A percentile compares a stretch with the other conserved stretches of the same genome.
These are phyloP conservation scores for Spatulosminthurus flaviceps DNA, from an alignment of 2,888 invertebrate species.

Conservation along the genomic window DNA sequence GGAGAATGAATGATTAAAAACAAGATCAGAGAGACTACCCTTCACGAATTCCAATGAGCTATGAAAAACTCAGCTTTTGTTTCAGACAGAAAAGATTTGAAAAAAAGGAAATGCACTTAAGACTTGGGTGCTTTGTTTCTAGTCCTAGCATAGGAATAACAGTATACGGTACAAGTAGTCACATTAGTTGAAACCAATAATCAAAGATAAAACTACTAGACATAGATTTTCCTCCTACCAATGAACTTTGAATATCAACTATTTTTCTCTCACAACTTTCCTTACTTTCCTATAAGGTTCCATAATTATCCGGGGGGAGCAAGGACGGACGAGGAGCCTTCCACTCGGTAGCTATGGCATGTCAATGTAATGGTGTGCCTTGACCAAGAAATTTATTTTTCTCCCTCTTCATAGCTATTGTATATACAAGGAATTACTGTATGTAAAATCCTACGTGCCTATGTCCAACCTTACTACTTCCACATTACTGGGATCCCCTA, in stretches of 20 bases:
- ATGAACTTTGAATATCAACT: constrained; percentile 21
- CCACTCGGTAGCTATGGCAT: too few relatives aligned
- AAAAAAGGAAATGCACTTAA: constrained; percentile 25
- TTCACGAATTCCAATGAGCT: constrained; percentile 45
- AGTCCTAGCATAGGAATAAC: not conserved
- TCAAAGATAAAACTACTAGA: constrained; percentile 8
- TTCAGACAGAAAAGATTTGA: not conserved
- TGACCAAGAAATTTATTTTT: too few relatives aligned
- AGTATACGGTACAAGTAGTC: not conserved
- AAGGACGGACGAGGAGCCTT: too few relatives aligned
- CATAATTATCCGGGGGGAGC: too few relatives aligned
- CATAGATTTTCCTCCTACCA: not conserved
- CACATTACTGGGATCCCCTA: constrained; percentile 12
- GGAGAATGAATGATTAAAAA: constrained; percentile 41
- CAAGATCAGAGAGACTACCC: constrained; percentile 24
- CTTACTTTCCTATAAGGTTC: not conserved
- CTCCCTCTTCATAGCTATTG: too few relatives aligned
- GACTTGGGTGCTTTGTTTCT: constrained; percentile 31
- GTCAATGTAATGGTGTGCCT: too few relatives aligned
- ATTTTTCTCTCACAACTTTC: not conserved
- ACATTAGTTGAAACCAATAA: constrained; percentile 4
- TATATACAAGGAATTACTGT: too few relatives aligned
- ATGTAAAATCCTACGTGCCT: too few relatives aligned
- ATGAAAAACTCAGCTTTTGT: not conserved
- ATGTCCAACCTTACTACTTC: too few relatives aligned